These are phyloP conservation scores for Lipotes vexillifer DNA, from an alignment of 2,113 vertebrate species.

Conservation along the genomic window DNA sequence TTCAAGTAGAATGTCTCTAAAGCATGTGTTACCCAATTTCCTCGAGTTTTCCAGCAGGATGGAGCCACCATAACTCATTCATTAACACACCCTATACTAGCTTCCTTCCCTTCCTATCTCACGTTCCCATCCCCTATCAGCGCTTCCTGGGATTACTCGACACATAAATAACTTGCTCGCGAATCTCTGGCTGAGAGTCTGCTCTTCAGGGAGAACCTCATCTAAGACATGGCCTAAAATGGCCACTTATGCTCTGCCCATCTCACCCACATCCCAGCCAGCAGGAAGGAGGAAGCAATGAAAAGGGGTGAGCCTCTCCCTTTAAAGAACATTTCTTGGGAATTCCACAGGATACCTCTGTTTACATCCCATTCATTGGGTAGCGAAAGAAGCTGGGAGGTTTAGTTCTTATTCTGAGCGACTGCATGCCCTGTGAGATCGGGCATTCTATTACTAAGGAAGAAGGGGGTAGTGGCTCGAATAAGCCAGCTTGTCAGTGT, in stretches of 20 bases:
- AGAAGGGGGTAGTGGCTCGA: background rate
- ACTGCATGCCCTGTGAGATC: background rate
- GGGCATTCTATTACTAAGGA: background rate
- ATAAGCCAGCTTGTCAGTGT: background rate
- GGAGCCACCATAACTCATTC: background rate
- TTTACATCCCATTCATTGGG: background rate
- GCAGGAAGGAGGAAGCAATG: background rate
- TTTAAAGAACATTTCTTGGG: background rate
- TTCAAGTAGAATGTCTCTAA: background rate
- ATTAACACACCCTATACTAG: background rate
- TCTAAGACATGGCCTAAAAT: background rate
- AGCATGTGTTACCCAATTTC: rapidly evolving
- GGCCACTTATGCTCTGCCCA: background rate
- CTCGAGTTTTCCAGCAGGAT: background rate
- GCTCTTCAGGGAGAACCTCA: background rate
- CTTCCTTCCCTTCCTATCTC: background rate
- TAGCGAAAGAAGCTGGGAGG: background rate
- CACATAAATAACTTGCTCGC: background rate
- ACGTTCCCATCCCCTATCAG: background rate
- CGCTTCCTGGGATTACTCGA: background rate
- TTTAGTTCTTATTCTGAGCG: background rate
- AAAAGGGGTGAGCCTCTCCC: background rate
- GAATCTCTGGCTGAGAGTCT: background rate
- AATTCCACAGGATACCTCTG: background rate
- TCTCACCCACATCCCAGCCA: background rate